Evolutionary conservation across 2,888 invertebrate species (phyloP).

Genomic region (Parnassius glacialis): DNA sequence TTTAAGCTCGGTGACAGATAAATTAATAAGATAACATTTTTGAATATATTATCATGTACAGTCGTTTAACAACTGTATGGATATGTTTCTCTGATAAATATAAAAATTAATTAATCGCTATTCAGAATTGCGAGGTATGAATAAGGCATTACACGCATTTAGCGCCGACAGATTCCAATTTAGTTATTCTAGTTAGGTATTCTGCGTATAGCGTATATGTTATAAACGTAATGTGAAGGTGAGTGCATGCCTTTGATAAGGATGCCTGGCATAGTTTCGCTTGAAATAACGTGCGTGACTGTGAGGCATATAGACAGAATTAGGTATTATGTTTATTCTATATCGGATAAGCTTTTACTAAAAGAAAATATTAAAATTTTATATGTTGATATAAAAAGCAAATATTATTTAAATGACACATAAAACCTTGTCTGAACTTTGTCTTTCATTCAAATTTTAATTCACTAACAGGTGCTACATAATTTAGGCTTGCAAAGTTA

Average conservation of each 20-base stretch:
- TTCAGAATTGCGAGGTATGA: slow-evolving; percentile 53
- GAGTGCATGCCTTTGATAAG: slow-evolving; percentile 75
- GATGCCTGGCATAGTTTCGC: slow-evolving; percentile 64
- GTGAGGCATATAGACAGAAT: slow-evolving; percentile 33
- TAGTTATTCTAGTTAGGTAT: slow-evolving; percentile 68
- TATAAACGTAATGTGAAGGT: slow-evolving; percentile 58
- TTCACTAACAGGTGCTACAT: too few species aligned
- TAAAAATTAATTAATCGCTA: slow-evolving; percentile 34
- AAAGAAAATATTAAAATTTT: background rate
- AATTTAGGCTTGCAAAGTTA: too few species aligned
- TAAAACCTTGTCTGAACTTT: too few species aligned
- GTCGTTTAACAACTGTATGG: too few species aligned
- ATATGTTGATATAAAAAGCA: too few species aligned
- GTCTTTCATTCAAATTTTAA: too few species aligned
- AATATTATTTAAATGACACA: too few species aligned
- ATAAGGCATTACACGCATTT: slow-evolving; percentile 57
- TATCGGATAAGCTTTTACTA: background rate
- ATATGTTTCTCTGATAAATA: slow-evolving; percentile 6
- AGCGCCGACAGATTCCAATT: slow-evolving; percentile 52
- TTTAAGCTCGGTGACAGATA: too few species aligned
- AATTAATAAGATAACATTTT: too few species aligned
- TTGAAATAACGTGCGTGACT: slow-evolving; percentile 48
- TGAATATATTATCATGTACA: too few species aligned
- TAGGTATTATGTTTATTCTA: slow-evolving; percentile 33
- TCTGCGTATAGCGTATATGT: slow-evolving; percentile 50